Evolutionary conservation across 2,797 vertebrate genomes (phyloP).

Genomic region (Apogon talboti): DNA sequence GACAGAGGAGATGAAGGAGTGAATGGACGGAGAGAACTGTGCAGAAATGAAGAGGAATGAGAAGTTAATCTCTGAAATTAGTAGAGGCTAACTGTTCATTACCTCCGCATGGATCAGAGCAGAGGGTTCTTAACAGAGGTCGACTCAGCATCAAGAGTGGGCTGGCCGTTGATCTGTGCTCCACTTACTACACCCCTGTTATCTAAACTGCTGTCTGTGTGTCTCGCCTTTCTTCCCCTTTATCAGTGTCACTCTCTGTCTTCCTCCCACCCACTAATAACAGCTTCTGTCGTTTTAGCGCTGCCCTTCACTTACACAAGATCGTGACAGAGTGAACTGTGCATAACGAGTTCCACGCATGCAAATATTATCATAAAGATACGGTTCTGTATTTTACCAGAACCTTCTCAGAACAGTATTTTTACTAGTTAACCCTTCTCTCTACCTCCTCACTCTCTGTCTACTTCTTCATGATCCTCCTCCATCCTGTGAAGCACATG

Average conservation of each 20-base stretch:
- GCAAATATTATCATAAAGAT: not conserved
- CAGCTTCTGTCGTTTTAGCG: slow-evolving; percentile 14
- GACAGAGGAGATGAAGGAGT: not conserved
- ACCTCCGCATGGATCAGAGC: slow-evolving; percentile 36
- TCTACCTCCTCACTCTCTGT: slow-evolving; percentile 28
- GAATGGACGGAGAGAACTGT: not conserved
- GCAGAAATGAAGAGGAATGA: slow-evolving; percentile 8
- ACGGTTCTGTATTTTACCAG: not conserved
- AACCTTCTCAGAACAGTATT: slow-evolving; percentile 6
- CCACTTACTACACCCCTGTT: slow-evolving; percentile 15
- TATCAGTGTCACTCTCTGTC: slow-evolving; percentile 13
- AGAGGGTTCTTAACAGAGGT: slow-evolving; percentile 41
- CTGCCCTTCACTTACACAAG: slow-evolving; percentile 3
- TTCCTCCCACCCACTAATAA: slow-evolving; percentile 16
- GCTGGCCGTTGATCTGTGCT: slow-evolving; percentile 25
- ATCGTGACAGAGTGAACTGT: not conserved
- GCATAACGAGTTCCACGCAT: not conserved
- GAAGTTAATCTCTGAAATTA: slow-evolving; percentile 33
- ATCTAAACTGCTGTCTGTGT: slow-evolving; percentile 32
- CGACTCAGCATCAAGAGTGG: slow-evolving; percentile 29
- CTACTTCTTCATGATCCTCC: slow-evolving; percentile 33
- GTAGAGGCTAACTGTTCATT: slow-evolving; percentile 53
- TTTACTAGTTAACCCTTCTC: slow-evolving; percentile 46
- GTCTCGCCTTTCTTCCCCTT: slow-evolving; percentile 2
- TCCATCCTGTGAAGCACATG: slow-evolving; percentile 71